Conservation (phyloP, 2,888 invertebrate species). For the Homarus gammarus region DNA sequence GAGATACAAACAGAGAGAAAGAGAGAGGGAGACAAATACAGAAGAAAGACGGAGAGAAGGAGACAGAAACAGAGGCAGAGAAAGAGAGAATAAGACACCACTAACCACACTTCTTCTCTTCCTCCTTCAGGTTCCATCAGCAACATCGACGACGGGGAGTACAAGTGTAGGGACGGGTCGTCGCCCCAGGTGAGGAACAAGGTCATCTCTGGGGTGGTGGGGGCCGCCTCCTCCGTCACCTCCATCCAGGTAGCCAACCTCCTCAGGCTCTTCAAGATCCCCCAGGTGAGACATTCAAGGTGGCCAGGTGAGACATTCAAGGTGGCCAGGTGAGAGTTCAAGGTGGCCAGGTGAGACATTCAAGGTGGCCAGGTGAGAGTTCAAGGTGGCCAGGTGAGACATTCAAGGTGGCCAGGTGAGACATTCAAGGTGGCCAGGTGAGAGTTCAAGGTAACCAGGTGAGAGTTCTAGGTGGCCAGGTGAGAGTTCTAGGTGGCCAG, state of each 20-base stretch:
- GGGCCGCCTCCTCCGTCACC: constrained; percentile 93
- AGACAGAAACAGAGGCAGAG: background rate
- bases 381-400: too few species aligned
- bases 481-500: too few species aligned
- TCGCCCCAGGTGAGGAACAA: constrained; percentile 89
- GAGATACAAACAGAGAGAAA: background rate
- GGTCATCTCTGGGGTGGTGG: constrained; percentile 87
- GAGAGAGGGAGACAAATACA: background rate
- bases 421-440: too few species aligned
- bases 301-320: too few species aligned
- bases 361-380: too few species aligned
- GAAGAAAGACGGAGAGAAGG: background rate
- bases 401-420: too few species aligned
- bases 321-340: too few species aligned
- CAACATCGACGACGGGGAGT: constrained; percentile 92
- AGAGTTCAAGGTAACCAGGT: too few species aligned
- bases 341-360: too few species aligned
- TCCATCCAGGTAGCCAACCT: constrained; percentile 97
- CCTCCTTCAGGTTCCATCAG: constrained; percentile 90
- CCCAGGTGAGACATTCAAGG: constrained; percentile 85
- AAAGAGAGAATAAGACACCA: background rate
- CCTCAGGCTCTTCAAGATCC: constrained; percentile 93
- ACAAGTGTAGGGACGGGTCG: constrained; percentile 83
- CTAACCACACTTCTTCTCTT: background rate
- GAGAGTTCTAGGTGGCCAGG: too few species aligned